Conservation (phyloP, 64 coral and sea anemone species). For the Pachyseris speciosa region DNA sequence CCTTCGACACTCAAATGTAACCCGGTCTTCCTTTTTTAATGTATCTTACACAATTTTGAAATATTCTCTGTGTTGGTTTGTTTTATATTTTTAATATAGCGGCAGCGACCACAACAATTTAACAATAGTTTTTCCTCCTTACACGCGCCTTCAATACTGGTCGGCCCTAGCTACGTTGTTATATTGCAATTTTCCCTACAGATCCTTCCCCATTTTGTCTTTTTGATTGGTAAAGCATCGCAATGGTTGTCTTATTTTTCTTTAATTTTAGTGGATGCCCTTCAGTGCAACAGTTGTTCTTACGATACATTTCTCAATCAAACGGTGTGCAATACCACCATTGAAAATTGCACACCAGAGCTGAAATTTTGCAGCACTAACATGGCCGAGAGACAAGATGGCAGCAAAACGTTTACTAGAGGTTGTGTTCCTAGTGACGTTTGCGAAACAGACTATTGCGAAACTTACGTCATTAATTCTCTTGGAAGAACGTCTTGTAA, state of each 20-base stretch:
- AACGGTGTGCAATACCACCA: not conserved
- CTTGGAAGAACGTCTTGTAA: slow-evolving; percentile 10
- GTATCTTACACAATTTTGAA: too few species aligned
- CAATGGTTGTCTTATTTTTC: too few species aligned
- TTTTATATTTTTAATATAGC: too few species aligned
- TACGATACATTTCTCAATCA: not conserved
- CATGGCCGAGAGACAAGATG: not conserved
- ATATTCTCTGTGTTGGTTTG: too few species aligned
- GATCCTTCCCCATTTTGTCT: not conserved
- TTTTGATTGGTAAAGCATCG: too few species aligned
- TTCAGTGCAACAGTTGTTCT: not conserved
- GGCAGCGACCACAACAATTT: too few species aligned
- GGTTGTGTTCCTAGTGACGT: not conserved
- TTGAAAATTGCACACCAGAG: not conserved
- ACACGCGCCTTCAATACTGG: too few species aligned
- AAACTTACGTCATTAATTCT: not conserved
- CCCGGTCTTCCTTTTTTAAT: too few species aligned
- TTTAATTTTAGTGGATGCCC: not conserved
- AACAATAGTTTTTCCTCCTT: too few species aligned
- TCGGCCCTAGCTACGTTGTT: too few species aligned
- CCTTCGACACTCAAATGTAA: too few species aligned
- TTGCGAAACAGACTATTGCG: not conserved
- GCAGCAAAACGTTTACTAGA: not conserved
- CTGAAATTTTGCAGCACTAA: not conserved
- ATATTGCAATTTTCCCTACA: too few species aligned